These are phyloP conservation scores for Prenolepis imparis DNA, from an alignment of 2,888 invertebrate genomes.

Conservation along the genomic window DNA sequence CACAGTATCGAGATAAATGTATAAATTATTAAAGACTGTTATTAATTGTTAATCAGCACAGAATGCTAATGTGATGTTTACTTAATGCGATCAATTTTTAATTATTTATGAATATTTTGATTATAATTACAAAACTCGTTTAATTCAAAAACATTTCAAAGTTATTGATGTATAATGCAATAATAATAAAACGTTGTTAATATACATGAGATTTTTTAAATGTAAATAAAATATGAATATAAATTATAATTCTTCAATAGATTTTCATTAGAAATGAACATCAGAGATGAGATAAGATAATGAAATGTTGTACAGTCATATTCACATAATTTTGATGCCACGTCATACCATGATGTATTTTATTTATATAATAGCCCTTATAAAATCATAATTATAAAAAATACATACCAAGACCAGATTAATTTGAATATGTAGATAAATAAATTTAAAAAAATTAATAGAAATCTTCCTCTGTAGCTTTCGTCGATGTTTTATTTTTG, in stretches of 20 bases:
- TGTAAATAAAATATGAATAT: not conserved
- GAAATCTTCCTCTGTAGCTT: slow-evolving; percentile 88
- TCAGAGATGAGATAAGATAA: not conserved
- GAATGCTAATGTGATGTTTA: not conserved
- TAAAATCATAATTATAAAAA: slow-evolving; percentile 18
- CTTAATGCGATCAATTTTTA: not conserved
- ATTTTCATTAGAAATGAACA: not conserved
- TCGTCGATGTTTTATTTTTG: slow-evolving; percentile 88
- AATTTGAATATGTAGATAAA: not conserved
- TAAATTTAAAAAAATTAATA: slow-evolving; percentile 85
- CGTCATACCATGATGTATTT: not conserved
- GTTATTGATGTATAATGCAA: not conserved
- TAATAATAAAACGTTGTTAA: slow-evolving; percentile 1
- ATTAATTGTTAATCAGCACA: slow-evolving; percentile 12
- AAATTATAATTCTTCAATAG: not conserved
- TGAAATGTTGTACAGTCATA: not conserved
- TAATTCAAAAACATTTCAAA: slow-evolving; percentile 3
- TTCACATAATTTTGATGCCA: not conserved
- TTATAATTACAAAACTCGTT: not conserved
- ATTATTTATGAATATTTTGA: not conserved
- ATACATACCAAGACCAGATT: not conserved
- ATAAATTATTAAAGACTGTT: slow-evolving; percentile 12
- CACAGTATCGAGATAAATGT: slow-evolving; percentile 1
- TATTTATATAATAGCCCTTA: slow-evolving; percentile 20
- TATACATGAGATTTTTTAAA: not conserved